Base-by-base conservation (phyloP, 1,140 invertebrate genomes). In the Monomorium pharaonis region DNA sequence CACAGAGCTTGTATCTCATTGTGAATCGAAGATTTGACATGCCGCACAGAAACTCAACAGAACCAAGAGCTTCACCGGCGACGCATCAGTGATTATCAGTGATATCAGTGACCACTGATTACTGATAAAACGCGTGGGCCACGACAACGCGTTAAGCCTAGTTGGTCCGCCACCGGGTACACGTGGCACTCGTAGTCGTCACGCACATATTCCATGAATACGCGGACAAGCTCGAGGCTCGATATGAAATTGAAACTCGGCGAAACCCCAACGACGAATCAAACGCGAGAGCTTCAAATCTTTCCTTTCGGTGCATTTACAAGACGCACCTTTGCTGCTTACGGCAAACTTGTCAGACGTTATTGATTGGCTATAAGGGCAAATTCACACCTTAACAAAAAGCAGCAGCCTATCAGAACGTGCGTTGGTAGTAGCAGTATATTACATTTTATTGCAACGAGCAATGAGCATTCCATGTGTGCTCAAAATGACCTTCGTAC, bases 1-100 rank as follows among this genome's bases (percentile, higher is more conserved):
- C 78, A 77, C 67, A 85, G 58, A 87, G 86, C 78, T 89, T 91
- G 37, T 69, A 92, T 88, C 88, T 90, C 93, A 94, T 94, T 87
- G 87, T 87, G 47, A 78, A 70, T 6, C 21, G 65, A 51, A 63
- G 4, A 12, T 9, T 33, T 47, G 37, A 56, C 69, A 44, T 51
- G 27, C 16, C 60, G 60, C 51, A 70, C 9, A 37, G 27, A 18
- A 33, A n/a, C 16, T 74, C 12, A 33, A 27, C 10, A 37, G 10
- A 10, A 56, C 16, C 37, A 37, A n/a, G n/a, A 75, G 69, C n/a
- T 54, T 18, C 58, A 70, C 44, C 62, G 18, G 21, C 9, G 42
- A 54, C 10, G 60, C 62, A 77, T 70, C 37, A 85, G 18, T 72
- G 30, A 16, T 16, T 63, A 78, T n/a, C 67, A 60, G 6, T 49